phyloP scores from a whole-genome alignment of 2,888 invertebrate genomes.

The Drosophila longiperda region DNA sequence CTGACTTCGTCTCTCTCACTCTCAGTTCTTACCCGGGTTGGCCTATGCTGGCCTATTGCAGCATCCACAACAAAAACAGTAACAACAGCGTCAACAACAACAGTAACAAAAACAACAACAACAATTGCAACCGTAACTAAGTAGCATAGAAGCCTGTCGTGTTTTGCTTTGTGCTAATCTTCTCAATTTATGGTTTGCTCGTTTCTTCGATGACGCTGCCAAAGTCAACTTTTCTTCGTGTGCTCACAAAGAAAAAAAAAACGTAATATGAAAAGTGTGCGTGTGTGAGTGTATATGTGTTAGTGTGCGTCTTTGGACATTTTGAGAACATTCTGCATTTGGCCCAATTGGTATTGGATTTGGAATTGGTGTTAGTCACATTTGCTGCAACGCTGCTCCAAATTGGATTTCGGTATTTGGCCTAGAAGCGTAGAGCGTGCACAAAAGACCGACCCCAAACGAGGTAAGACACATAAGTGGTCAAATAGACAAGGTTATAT shows the following conservation, averaged over 20 bases:
- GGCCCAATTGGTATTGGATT: constrained; percentile 81
- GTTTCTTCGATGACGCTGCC: constrained; percentile 73
- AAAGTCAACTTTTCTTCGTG: constrained; percentile 43
- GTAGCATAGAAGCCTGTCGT: constrained; percentile 55
- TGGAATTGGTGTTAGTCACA: constrained; percentile 79
- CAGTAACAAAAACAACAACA: constrained; percentile 40
- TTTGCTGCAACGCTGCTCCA: constrained; percentile 51
- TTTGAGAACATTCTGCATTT: constrained; percentile 73
- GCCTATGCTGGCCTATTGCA: constrained; percentile 73
- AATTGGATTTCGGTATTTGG: constrained; percentile 68
- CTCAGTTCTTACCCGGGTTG: constrained; percentile 42
- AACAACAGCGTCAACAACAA: constrained; percentile 38
- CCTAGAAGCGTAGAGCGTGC: constrained; percentile 40
- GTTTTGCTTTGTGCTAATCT: constrained; percentile 74
- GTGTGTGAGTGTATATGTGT: constrained; percentile 20
- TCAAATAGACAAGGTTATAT: constrained; percentile 20
- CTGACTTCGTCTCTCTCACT: constrained; percentile 18
- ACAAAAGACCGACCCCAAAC: constrained; percentile 27
- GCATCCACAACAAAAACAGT: constrained; percentile 62
- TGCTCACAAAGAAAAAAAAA: constrained; percentile 17
- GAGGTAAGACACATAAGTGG: constrained; percentile 52
- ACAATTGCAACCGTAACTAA: constrained; percentile 63
- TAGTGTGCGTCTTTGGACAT: constrained; percentile 46
- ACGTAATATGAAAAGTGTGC: constrained; percentile 41
- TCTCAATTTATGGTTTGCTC: constrained; percentile 70